Evolutionary conservation across 2,888 invertebrate genomes (phyloP), one percentile per base, ranked within the genome.

Genomic region (Ypsolopha scabrella): DNA sequence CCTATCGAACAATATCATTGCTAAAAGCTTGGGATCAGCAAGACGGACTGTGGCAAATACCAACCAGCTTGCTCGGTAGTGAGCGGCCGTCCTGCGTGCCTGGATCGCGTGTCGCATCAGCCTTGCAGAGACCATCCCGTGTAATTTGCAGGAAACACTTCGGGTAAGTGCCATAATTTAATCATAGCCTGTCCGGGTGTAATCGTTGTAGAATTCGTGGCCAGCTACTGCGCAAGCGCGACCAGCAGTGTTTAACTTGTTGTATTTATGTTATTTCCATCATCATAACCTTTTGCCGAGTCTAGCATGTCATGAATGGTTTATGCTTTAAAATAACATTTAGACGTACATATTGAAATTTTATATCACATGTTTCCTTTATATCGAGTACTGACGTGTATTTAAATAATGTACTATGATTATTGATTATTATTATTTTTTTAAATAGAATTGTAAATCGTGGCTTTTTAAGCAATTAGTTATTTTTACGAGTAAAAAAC

Each of bases 91-190:
- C 24, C 24, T 85, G 80, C 83, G 83, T 85, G 83, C 77, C 67
- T 55, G 58, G 73, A 79, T 86, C 79, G 85, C 85, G 85, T 86
- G 85, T 72, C 68, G 56, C 59, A 58, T 70, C 76, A 83, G 71
- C 85, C 85, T 85, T 86, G 82, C 66, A 41, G 67, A 73, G 79
- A 80, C 66, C 83, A 83, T 85, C 83, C 81, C 79, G 76, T 80
- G 75, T 82, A 80, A 85, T 83, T 83, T 83, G 82, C 82, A 85
- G 85, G 85, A 83, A 86, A 85, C 76, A 83, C 76, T 82, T 72
- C 59, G 70, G 68, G 67, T 80, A 80, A 81, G 75, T 81, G 80
- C 78, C 79, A 82, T 82, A 83, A 83, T 83, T 83, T 86, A 85
- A 86, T 86, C 81, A 81, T 79, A 80, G 71, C 77, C 81, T 82